Conservation (phyloP, 2,113 vertebrate genomes). For the Motacilla tschutschensis region DNA sequence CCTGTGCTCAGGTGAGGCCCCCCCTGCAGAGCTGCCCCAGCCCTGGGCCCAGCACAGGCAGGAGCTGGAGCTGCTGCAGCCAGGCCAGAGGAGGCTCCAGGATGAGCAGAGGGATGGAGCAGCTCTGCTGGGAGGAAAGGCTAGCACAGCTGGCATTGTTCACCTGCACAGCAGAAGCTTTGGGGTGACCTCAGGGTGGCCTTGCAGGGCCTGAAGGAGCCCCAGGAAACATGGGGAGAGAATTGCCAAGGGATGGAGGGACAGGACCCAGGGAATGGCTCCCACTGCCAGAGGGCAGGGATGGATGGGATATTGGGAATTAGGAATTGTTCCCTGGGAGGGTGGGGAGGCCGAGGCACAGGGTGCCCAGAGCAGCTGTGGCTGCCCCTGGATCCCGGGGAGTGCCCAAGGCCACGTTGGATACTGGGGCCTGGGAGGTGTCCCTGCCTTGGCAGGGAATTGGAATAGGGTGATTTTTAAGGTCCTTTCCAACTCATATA, state of each 20-base stretch:
- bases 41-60: background rate
- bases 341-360: background rate
- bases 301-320: rapidly evolving
- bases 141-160: background rate
- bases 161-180: background rate
- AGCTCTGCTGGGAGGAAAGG: background rate
- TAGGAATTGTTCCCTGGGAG: background rate
- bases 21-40: background rate
- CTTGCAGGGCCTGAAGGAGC: background rate
- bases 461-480: background rate
- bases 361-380: background rate
- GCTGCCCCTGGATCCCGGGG: background rate
- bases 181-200: background rate
- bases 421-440: rapidly evolving
- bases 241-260: background rate
- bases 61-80: background rate
- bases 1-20: background rate
- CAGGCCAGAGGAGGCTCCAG: background rate
- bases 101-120: background rate
- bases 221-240: background rate
- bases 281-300: background rate
- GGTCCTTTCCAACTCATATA: background rate
- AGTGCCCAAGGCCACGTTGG: rapidly evolving
- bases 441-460: background rate
- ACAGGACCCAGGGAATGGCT: background rate